phyloP scores from a whole-genome alignment of 2,888 invertebrate genomes.

The Orchesella flavescens region DNA sequence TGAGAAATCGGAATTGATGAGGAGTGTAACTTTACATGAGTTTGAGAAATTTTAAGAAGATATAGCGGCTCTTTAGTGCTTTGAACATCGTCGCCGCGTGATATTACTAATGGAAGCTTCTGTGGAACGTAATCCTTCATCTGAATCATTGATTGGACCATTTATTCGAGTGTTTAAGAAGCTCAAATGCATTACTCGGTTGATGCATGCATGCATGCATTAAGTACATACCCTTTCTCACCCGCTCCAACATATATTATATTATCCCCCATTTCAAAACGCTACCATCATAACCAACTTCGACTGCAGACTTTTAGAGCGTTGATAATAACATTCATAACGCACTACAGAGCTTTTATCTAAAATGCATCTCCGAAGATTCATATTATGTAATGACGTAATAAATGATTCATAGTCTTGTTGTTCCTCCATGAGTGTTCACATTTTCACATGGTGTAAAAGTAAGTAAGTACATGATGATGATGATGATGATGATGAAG shows the following conservation, averaged over 20 bases:
- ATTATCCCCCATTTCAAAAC: neutral
- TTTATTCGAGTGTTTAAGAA: constrained; percentile 2
- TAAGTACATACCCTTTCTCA: too few species aligned
- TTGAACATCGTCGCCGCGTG: neutral
- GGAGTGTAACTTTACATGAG: neutral
- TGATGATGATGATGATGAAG: neutral
- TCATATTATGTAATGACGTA: neutral
- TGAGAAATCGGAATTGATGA: constrained; percentile 5
- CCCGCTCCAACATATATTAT: neutral
- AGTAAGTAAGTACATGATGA: neutral
- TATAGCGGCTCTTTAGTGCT: neutral
- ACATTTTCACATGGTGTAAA: neutral
- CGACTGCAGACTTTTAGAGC: neutral
- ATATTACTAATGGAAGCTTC: neutral
- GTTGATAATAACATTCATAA: too few species aligned
- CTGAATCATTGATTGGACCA: neutral
- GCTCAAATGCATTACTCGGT: neutral
- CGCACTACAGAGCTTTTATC: too few species aligned
- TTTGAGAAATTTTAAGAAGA: neutral
- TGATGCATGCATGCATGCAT: neutral
- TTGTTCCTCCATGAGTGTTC: too few species aligned
- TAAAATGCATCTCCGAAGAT: neutral
- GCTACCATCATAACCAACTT: neutral
- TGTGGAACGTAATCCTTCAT: neutral
- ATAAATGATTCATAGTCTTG: neutral